Percentiles rank a stretch among this genome's conserved stretches.
Evolutionary conservation across 1,140 invertebrate species (phyloP).

Genomic region (Drosophila funebris): DNA sequence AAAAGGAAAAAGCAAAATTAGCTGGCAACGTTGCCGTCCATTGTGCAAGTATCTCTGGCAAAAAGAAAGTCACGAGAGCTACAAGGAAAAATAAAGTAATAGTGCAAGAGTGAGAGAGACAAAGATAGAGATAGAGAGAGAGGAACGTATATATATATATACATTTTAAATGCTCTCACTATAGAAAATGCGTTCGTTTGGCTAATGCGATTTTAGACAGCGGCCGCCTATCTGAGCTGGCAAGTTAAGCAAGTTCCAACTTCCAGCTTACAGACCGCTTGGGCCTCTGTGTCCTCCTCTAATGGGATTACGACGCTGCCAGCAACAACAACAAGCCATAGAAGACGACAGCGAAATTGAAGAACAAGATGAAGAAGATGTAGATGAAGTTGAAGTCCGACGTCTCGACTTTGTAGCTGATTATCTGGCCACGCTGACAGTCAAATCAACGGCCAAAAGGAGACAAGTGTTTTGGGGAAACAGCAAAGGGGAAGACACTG

Average conservation of each 20-base stretch:
- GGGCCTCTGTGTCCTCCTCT: conserved; percentile 29
- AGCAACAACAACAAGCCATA: neutral
- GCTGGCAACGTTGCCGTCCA: conserved; percentile 21
- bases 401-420: conserved; percentile 57
- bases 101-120: neutral
- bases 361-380: conserved; percentile 20
- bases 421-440: conserved; percentile 71
- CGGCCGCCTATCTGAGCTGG: conserved; percentile 12
- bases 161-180: conserved; percentile 42
- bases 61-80: conserved; percentile 36
- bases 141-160: neutral
- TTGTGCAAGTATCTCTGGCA: conserved; percentile 33
- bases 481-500: neutral
- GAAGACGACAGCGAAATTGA: neutral
- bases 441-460: conserved; percentile 28
- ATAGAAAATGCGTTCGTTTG: conserved; percentile 46
- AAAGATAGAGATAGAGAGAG: neutral
- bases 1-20: conserved; percentile 27
- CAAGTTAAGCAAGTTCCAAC: conserved; percentile 25
- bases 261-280: conserved; percentile 28
- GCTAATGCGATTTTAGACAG: conserved; percentile 70
- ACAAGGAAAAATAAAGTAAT: conserved; percentile 22
- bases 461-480: neutral
- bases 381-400: conserved; percentile 32
- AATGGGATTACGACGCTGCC: conserved; percentile 56